Base-by-base conservation (phyloP, 1,140 invertebrate genomes). In the Drosophila mauritiana region DNA sequence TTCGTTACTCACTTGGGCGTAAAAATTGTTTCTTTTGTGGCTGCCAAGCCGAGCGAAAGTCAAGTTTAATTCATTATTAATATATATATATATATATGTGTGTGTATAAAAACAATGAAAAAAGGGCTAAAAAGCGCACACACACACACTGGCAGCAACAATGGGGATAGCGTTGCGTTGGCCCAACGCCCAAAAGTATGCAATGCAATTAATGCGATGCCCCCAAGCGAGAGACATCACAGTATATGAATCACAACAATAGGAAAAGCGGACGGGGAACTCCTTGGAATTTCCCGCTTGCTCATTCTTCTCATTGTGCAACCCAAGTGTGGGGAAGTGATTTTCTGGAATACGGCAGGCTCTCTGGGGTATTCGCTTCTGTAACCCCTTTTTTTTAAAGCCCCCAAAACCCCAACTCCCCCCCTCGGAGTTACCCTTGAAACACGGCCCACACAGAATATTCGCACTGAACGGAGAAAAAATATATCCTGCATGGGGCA, bases 1-100 rank as follows among this genome's bases (percentile, higher is more conserved):
- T 57, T 69, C 67, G 51, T 40, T 69, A 12, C 40, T 37, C 36
- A 48, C 12, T 69, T 20, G 12, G 22, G 10, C 34, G 22, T 46
- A 1, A 12, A 34, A 49, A 39, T 10, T 22, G 12, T 45, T 72
- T 59, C 45, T 67, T 72, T 74, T 75, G 64, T 62, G 63, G 82
- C 43, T 72, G 62, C 48, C 56, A 55, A 75, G 86, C 56, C 69
- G 80, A 78, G 80, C 84, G 80, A 89, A 89, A 89, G 80, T 89
- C 84, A 89, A 89, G 84, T 89, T 89, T 84, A 89, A 89, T 89
- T 84, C 84, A 89, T 89, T 89, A 89, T 84, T 89, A 90, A 88
- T 83, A 34, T 69, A 56, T 13, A 34, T 27, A 8, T 37, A 27
- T 37, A 37, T 13, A 13, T 37, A 13, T 31, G 2, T 22, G 2